Percentiles rank a stretch among this genome's conserved stretches.
These are phyloP conservation scores for Bradypus variegatus DNA, from an alignment of 2,797 vertebrate species.

Conservation along the genomic window DNA sequence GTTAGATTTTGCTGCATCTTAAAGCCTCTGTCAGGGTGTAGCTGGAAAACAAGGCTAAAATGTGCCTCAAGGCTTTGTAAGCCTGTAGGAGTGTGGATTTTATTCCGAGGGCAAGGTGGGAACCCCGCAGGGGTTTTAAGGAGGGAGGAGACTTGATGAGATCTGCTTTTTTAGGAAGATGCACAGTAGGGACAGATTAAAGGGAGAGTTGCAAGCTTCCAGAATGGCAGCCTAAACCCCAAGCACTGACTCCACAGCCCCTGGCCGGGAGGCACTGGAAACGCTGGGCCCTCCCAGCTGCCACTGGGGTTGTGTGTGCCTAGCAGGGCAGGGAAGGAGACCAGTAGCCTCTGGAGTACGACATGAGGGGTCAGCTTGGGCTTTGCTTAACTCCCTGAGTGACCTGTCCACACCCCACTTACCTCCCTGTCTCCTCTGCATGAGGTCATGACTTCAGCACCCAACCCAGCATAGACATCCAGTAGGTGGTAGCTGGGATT, in stretches of 20 bases:
- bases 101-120: neutral
- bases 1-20: neutral
- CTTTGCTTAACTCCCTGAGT: neutral
- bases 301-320: neutral
- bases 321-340: neutral
- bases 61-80: neutral
- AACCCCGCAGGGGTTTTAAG: neutral
- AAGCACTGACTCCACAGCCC: neutral
- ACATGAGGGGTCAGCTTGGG: neutral
- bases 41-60: neutral
- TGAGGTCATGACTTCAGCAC: neutral
- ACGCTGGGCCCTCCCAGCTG: neutral
- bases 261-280: neutral
- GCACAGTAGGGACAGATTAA: neutral
- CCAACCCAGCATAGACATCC: neutral
- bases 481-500: neutral
- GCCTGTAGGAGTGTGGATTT: neutral
- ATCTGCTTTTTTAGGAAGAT: neutral
- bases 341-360: neutral
- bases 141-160: neutral
- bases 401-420: neutral
- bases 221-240: neutral
- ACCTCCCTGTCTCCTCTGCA: neutral
- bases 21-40: neutral
- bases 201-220: neutral